These are phyloP conservation scores for Euwallacea fornicatus DNA, from an alignment of 1,140 invertebrate species.

Conservation along the genomic window DNA sequence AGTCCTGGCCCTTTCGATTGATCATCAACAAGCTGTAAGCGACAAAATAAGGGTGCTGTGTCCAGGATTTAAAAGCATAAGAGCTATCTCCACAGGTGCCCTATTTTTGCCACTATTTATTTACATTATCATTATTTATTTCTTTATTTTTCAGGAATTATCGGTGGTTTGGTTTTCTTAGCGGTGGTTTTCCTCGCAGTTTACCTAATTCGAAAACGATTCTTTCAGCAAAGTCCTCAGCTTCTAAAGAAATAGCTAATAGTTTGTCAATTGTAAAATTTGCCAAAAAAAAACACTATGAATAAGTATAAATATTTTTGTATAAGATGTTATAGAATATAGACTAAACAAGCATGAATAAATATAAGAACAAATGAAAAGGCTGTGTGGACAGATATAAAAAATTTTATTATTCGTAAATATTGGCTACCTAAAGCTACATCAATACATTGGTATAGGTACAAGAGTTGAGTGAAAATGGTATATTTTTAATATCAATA, in stretches of 20 bases:
- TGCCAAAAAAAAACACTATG: no score
- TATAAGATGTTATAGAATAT: no score
- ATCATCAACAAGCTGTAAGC: slow-evolving; percentile 60
- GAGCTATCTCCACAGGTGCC: slow-evolving; percentile 63
- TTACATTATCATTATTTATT: neutral
- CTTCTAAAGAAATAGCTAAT: slow-evolving; percentile 21
- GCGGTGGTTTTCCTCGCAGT: slow-evolving; percentile 60
- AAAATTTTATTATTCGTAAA: slow-evolving; percentile 26
- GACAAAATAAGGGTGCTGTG: slow-evolving; percentile 61
- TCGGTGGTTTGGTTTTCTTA: slow-evolving; percentile 57
- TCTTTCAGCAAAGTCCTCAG: slow-evolving; percentile 32
- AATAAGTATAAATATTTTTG: no score
- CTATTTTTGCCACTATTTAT: neutral
- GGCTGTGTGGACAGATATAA: slow-evolving; percentile 2
- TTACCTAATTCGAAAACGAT: slow-evolving; percentile 62
- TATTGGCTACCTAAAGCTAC: slow-evolving; percentile 24
- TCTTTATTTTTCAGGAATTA: slow-evolving; percentile 25
- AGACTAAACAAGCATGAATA: no score
- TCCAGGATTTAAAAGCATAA: slow-evolving; percentile 63
- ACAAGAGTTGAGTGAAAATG: slow-evolving; percentile 26
- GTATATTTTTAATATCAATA: slow-evolving; percentile 15
- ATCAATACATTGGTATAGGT: slow-evolving; percentile 15
- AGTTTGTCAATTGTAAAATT: no score
- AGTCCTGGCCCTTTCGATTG: slow-evolving; percentile 62
- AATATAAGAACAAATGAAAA: no score